These are phyloP conservation scores for Macropis europaea DNA, from an alignment of 2,888 invertebrate genomes.

Conservation along the genomic window DNA sequence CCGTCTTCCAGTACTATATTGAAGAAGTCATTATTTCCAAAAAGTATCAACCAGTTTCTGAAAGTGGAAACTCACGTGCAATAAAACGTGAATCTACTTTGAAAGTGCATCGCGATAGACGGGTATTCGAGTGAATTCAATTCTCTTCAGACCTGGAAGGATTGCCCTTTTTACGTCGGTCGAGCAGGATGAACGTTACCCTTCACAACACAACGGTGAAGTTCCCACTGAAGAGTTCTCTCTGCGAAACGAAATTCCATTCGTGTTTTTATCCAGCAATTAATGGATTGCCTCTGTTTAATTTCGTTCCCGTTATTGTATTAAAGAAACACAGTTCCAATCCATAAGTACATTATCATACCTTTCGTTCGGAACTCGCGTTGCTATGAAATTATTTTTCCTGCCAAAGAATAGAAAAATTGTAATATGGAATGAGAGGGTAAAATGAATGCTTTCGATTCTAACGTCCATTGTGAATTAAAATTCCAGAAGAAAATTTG, in stretches of 20 bases:
- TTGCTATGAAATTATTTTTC: no score
- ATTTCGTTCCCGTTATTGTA: neutral
- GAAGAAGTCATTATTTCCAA: neutral
- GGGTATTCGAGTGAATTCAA: constrained; percentile 25
- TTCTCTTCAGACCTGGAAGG: constrained; percentile 24
- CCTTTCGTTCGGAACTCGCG: no score
- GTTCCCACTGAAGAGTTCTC: neutral
- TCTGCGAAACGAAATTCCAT: neutral
- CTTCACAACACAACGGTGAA: neutral
- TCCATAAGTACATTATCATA: no score
- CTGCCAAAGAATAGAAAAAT: no score
- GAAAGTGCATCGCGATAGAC: constrained; percentile 33
- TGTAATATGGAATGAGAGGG: no score
- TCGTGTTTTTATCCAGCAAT: neutral
- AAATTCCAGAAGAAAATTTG: no score
- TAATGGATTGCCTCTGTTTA: neutral
- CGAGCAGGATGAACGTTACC: constrained; percentile 18
- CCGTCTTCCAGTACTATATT: neutral
- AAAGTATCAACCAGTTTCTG: neutral
- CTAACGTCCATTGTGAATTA: no score
- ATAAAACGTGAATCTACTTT: constrained; percentile 29
- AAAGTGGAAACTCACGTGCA: constrained; percentile 10
- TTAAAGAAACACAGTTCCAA: neutral
- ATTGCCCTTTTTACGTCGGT: constrained; percentile 18
- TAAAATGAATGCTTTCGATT: no score